Evolutionary conservation across 2,888 invertebrate genomes (phyloP), one percentile per base, ranked within the genome.

Genomic region (Ophion slaviceki): DNA sequence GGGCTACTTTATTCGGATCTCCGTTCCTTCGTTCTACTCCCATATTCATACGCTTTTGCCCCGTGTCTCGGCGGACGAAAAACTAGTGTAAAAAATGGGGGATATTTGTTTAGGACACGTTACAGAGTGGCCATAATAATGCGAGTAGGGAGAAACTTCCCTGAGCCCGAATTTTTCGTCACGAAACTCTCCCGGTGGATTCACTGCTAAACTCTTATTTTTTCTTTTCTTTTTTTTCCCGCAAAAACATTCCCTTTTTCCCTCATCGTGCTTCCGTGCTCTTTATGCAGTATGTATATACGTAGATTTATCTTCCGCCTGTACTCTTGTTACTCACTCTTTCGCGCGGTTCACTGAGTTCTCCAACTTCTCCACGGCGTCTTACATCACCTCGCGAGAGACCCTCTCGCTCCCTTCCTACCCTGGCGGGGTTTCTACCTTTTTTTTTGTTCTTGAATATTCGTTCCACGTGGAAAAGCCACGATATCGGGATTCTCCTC

Each of bases 21-120:
- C 17, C 14, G 6, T 45, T 57, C 20, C 59, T 64, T 71, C 32
- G 24, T 59, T 45, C 45, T 78, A 67, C 53, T 36, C 72, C 32
- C 72, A 67, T 57, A 70, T 68, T 71, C 47, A 66, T 62, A 47
- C 17, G 68, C 72, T 47, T 36, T 84, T 62, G 17, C 4, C 70
- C 67, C 24, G 32, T 70, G 77, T 88, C 89, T 89, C 87, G 81
- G 82, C 66, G 70, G 20, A 11, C 86, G 85, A 86, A 87, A 89
- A 89, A 79, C 71, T 71, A 53, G 81, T 77, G 84, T 88, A 87
- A 88, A 88, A 89, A 90, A 88, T 86, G 72, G 82, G 61, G 80
- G 88, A 89, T 91, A 92, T 92, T 92, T 91, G 90, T 91, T 90
- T 89, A 89, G 90, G 90, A 88, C 89, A 88, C 87, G 87, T 89